Evolutionary conservation across 2,797 vertebrate genomes (phyloP), one percentile per base, ranked within the genome.

Genomic region (Pteropus rufus): DNA sequence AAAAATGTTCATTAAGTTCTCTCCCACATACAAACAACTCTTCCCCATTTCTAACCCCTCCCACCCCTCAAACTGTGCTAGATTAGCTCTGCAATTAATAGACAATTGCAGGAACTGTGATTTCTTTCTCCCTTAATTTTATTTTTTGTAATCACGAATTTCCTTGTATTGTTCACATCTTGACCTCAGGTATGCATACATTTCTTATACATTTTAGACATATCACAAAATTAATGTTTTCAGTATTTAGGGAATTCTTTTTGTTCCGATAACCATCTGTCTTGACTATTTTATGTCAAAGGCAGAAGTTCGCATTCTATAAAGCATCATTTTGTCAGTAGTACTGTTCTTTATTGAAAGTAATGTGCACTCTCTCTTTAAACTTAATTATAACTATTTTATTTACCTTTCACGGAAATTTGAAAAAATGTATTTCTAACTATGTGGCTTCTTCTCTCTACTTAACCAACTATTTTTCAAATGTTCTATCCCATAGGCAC

Each of bases 391-490:
- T 91, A 98, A 98, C 76, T 96, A 95, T 98, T 97, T 94, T 98
- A 93, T 98, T 98, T 98, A 97, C 70, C 31, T 96, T 97, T 97
- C 92, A 88, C 49, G 94, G 77, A 98, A 97, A 97, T 95, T 91
- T 97, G 46, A 34, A 96, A 95, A 96, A 44, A 16, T 14, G 77
- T 7, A 60, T 98, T 96, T 77, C 29, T 39, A 39, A 46, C 11
- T 39, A 10, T 4, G 54, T 49, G 21, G 46, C 70, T 80, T 94
- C 79, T 64, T 16, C 72, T 85, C 62, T 85, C n/a, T 62, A 58
- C 12, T 11, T 64, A n/a, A 70, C 54, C 91, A 92, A 93, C 36
- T 65, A 21, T 87, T 85, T 86, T 95, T 91, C 81, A 96, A 96
- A 93, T 64, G 15, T 31, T 81, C 26, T 95, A 31, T 94, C 96